Percentiles rank a stretch among this genome's conserved stretches.
phyloP scores from a whole-genome alignment of 2,797 vertebrate genomes.

The Hafferia zeledoni region DNA sequence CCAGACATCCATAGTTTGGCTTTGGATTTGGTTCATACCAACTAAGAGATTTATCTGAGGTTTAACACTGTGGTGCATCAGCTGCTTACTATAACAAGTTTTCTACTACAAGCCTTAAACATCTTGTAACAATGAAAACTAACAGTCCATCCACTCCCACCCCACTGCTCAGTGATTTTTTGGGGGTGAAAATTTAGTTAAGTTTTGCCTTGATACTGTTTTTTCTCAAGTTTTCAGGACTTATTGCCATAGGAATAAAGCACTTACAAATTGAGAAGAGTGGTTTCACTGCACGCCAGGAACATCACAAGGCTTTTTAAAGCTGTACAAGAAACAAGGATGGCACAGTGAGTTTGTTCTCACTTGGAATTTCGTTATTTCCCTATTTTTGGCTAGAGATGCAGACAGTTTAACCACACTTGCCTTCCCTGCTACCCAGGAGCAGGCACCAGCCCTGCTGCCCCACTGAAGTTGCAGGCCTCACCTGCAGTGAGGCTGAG shows the following conservation, averaged over 20 bases:
- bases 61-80: neutral
- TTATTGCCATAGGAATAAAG: neutral
- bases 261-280: neutral
- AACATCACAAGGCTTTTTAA: rapidly evolving
- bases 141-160: neutral
- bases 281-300: neutral
- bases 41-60: neutral
- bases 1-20: neutral
- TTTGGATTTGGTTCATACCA: neutral
- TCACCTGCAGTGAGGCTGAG: neutral
- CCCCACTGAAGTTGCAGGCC: neutral
- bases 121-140: neutral
- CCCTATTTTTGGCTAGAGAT: neutral
- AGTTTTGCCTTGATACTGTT: neutral
- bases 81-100: neutral
- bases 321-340: neutral
- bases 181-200: neutral
- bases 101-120: neutral
- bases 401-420: neutral
- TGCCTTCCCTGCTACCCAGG: neutral
- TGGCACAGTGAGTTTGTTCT: neutral
- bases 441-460: neutral
- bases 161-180: neutral
- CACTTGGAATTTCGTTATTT: neutral
- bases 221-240: neutral